phyloP scores from a whole-genome alignment of 2,888 invertebrate genomes.

The Leptura quadrifasciata region DNA sequence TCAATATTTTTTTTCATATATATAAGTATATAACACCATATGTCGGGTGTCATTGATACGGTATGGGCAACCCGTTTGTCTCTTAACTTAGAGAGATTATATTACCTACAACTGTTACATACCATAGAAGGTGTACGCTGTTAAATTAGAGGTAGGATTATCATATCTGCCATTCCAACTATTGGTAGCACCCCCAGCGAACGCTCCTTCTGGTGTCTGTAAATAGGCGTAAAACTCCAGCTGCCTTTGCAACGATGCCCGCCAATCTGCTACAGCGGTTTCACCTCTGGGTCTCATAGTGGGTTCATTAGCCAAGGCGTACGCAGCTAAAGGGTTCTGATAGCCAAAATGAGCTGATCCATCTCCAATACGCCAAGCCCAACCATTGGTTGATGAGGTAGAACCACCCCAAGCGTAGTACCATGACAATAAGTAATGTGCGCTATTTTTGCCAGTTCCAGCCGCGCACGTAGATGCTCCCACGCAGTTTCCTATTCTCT shows the following conservation, averaged over 20 bases:
- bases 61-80: too few relatives aligned
- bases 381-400: conserved; percentile 50
- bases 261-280: conserved; percentile 59
- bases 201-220: conserved; percentile 59
- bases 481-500: conserved; percentile 60
- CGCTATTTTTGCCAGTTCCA: conserved; percentile 58
- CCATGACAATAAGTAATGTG: conserved; percentile 60
- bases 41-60: too few relatives aligned
- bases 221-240: conserved; percentile 59
- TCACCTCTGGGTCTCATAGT: conserved; percentile 57
- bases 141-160: conserved; percentile 54
- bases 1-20: too few relatives aligned
- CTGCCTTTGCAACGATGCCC: conserved; percentile 58
- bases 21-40: too few relatives aligned
- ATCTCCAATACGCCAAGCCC: conserved; percentile 63
- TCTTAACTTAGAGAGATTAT: too few relatives aligned
- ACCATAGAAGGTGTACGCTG: conserved; percentile 54
- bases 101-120: background rate
- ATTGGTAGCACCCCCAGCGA: conserved; percentile 62
- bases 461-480: conserved; percentile 51
- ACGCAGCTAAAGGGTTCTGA: conserved; percentile 61
- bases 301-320: conserved; percentile 52
- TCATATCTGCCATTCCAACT: conserved; percentile 61
- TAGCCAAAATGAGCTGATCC: conserved; percentile 61
- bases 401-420: conserved; percentile 61